phyloP scores from a whole-genome alignment of 2,113 vertebrate species.

The Dasyprocta punctata region DNA sequence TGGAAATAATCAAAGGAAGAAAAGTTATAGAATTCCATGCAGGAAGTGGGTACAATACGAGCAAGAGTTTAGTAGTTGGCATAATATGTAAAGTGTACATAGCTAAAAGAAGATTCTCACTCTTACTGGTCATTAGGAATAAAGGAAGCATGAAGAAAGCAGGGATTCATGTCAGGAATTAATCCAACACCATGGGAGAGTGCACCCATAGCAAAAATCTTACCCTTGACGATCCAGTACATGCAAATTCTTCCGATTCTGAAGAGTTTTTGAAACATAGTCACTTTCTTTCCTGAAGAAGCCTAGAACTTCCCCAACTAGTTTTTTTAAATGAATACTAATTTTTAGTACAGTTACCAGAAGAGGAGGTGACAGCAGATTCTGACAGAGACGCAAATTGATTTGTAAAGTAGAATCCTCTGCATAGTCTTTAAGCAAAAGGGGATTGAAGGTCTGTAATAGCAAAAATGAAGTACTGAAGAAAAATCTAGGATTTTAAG shows the following conservation, averaged over 20 bases:
- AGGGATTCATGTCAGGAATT: background rate
- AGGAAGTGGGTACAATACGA: background rate
- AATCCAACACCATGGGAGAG: background rate
- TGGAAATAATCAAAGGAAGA: constrained; percentile 18
- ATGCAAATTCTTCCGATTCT: background rate
- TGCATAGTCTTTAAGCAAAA: constrained; percentile 30
- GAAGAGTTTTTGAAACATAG: background rate
- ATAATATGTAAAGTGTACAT: background rate
- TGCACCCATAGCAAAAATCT: background rate
- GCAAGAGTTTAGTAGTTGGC: background rate
- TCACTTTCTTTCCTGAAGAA: background rate
- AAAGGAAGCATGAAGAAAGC: background rate
- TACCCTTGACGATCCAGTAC: background rate
- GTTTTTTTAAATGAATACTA: background rate
- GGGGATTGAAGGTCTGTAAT: background rate
- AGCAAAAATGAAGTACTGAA: background rate
- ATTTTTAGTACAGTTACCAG: background rate
- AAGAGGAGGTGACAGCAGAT: background rate
- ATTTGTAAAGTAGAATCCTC: background rate
- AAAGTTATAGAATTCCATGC: background rate
- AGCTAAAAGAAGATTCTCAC: background rate
- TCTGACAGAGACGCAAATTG: background rate
- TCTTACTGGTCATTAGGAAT: background rate
- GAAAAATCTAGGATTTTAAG: background rate
- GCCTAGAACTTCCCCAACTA: background rate